Evolutionary conservation across 2,888 invertebrate genomes (phyloP), one percentile per base, ranked within the genome.

Genomic region (Pycnomerus fuliginosus): DNA sequence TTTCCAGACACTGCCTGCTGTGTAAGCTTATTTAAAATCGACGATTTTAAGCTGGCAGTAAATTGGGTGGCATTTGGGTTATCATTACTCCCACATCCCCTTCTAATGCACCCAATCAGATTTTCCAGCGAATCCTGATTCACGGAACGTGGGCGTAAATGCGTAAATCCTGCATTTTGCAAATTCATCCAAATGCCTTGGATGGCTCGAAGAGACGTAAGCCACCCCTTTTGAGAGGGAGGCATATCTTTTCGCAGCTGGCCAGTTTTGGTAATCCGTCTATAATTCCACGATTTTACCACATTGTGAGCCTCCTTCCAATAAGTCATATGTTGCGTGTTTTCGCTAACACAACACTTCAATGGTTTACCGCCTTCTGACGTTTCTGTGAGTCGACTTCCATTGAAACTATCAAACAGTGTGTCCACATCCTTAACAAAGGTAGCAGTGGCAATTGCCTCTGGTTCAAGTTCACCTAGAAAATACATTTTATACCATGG

Each of bases 111-210:
- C 1, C 48, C 50, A 28, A 53, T 53, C 14, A 55, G 34, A 30
- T 55, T 53, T 31, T 53, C 55, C 8, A 53, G 35, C 2, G 40
- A 3, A 40, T 55, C 53, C 30, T 55, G 53, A 39, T 55, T 55
- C 8, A 50, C 16, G 5, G 42, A 36, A 8, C 55, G 40, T 11
- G 42, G 36, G 7, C 39, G 25, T 8, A 46, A 22, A 25, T 17
- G 41, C 5, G 16, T 13, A 3, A 49, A n/a, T 11, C 35, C 32
- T 20, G 31, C 36, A 5, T 1, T 3, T 14, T 36, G 15, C 10
- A 35, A 10, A 22, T 39, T 30, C 3, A 10, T 14, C 44, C 52
- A 49, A 8, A 52, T 43, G n/a, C 8, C 3, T 31, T 29, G 15
- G 1, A 51, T 42, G 2, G 45, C 42, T 22, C 8, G 3, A 10